Conservation (phyloP, 1,140 invertebrate species). For the Drosophila fuyamai region DNA sequence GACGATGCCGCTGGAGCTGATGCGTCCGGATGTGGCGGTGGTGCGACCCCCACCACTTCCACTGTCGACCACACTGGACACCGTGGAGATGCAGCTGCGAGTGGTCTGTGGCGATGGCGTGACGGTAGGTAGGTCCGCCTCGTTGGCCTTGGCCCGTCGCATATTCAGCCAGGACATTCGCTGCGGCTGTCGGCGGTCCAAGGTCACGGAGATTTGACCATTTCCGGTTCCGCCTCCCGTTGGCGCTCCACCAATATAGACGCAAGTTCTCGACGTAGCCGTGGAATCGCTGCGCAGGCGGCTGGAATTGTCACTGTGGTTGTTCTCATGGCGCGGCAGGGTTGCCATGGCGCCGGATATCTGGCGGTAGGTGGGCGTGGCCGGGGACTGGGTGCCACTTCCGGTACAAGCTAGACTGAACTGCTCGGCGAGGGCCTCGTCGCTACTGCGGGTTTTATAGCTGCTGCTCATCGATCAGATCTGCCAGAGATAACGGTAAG, state of each 20-base stretch:
- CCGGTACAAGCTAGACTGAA: constrained; percentile 57
- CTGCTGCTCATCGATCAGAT: constrained; percentile 75
- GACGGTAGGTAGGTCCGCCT: constrained; percentile 50
- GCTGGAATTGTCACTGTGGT: constrained; percentile 33
- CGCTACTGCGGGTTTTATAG: constrained; percentile 60
- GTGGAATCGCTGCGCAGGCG: constrained; percentile 64
- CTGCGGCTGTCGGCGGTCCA: constrained; percentile 75
- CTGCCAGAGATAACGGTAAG: constrained; percentile 26
- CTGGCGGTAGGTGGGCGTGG: constrained; percentile 57
- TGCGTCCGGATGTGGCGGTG: constrained; percentile 78
- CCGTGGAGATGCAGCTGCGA: constrained; percentile 80
- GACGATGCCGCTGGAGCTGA: constrained; percentile 78
- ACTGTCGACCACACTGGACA: constrained; percentile 74
- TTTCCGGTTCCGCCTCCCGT: constrained; percentile 13
- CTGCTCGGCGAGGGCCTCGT: constrained; percentile 74
- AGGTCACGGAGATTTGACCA: constrained; percentile 46
- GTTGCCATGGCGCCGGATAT: constrained; percentile 71
- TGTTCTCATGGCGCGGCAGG: constrained; percentile 56
- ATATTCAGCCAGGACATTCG: constrained; percentile 82
- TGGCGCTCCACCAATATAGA: constrained; percentile 68
- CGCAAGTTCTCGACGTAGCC: constrained; percentile 66
- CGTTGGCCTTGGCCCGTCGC: constrained; percentile 67
- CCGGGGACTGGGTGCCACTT: constrained; percentile 41
- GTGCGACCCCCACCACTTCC: constrained; percentile 76
- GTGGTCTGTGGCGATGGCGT: constrained; percentile 80